Conservation (phyloP, 2,888 invertebrate species). For the Tachina lurida region DNA sequence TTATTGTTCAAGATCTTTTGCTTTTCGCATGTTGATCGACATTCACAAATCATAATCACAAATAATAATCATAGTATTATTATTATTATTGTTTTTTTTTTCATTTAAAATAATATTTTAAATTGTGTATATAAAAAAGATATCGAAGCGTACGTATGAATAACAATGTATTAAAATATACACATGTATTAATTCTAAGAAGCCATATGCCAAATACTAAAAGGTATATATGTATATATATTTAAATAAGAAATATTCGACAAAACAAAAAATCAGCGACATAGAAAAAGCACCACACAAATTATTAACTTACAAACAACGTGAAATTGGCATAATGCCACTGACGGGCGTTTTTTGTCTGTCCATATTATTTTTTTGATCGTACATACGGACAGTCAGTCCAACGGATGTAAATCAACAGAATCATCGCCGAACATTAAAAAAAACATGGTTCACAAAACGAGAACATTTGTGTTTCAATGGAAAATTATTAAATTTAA, state of each 20-base stretch:
- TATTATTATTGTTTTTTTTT: no score
- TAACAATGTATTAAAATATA: slow-evolving; percentile 20
- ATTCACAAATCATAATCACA: background rate
- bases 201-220: slow-evolving; percentile 54
- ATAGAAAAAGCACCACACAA: slow-evolving; percentile 28
- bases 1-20: background rate
- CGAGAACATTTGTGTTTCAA: slow-evolving; percentile 34
- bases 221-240: slow-evolving; percentile 45
- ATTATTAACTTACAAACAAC: slow-evolving; percentile 58
- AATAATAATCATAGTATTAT: background rate
- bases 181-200: slow-evolving; percentile 25
- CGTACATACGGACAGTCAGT: background rate
- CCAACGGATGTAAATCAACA: slow-evolving; percentile 65
- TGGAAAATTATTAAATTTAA: slow-evolving; percentile 75
- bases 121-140: background rate
- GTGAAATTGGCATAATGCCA: slow-evolving; percentile 62
- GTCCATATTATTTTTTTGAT: slow-evolving; percentile 7
- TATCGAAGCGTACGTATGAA: background rate
- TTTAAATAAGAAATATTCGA: slow-evolving; percentile 21
- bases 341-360: slow-evolving; percentile 13
- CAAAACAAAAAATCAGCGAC: slow-evolving; percentile 40
- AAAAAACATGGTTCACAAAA: slow-evolving; percentile 49
- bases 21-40: background rate
- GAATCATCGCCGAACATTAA: slow-evolving; percentile 46
- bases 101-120: background rate